Percentiles rank a stretch among this genome's conserved stretches.
These are phyloP conservation scores for Iphiclides podalirius DNA, from an alignment of 2,888 invertebrate genomes.

Conservation along the genomic window DNA sequence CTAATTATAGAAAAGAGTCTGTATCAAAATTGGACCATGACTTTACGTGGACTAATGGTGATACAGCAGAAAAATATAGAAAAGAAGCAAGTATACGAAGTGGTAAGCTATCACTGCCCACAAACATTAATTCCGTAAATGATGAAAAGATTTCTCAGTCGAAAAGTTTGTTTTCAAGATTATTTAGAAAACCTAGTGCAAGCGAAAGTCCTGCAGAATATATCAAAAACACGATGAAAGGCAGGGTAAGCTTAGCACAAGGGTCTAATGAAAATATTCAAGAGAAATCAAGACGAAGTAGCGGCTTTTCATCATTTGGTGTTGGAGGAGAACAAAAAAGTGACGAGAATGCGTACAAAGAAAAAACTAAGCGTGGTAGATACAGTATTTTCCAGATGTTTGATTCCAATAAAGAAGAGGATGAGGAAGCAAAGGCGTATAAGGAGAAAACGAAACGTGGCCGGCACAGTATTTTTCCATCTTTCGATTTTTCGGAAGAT, in stretches of 20 bases:
- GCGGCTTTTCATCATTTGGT: conserved; percentile 23
- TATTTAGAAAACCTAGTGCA: conserved; percentile 55
- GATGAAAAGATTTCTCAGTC: conserved; percentile 39
- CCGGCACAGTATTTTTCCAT: conserved; percentile 61
- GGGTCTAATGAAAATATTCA: conserved; percentile 41
- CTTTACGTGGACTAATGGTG: conserved; percentile 85
- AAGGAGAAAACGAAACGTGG: conserved; percentile 57
- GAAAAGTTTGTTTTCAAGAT: conserved; percentile 54
- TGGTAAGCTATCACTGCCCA: conserved; percentile 66
- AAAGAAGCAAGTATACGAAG: conserved; percentile 69
- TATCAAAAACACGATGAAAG: conserved; percentile 59
- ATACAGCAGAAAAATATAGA: conserved; percentile 80
- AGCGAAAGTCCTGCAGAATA: conserved; percentile 58
- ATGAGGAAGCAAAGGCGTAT: conserved; percentile 51
- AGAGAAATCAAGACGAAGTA: conserved; percentile 17
- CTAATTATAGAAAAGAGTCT: conserved; percentile 65
- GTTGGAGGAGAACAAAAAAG: conserved; percentile 25
- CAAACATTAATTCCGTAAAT: conserved; percentile 36
- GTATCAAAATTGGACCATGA: conserved; percentile 70
- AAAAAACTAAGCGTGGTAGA: conserved; percentile 47
- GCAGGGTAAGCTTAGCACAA: conserved; percentile 50
- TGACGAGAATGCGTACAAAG: conserved; percentile 30
- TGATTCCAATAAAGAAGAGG: conserved; percentile 47
- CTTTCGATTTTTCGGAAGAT: conserved; percentile 67
- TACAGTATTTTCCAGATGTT: conserved; percentile 60